Conservation (phyloP, 37 sponge, comb jelly and placozoan genomes). For the Diacarnus erythraeanus region DNA sequence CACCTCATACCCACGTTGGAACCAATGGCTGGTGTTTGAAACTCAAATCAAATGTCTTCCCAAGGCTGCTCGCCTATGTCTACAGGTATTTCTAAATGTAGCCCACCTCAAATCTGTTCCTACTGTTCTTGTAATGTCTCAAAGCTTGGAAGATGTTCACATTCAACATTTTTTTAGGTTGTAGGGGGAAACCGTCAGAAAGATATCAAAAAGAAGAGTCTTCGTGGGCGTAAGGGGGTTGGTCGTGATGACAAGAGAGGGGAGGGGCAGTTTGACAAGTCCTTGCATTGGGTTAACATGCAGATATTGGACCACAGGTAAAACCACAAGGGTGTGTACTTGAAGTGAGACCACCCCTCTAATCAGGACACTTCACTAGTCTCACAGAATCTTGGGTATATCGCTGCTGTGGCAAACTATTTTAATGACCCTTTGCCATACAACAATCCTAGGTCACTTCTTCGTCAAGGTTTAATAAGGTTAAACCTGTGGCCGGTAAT, state of each 20-base stretch:
- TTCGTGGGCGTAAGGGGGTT: neutral
- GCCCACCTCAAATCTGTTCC: neutral
- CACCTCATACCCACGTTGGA: slow-evolving; percentile 72
- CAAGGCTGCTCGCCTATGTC: slow-evolving; percentile 84
- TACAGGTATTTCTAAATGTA: slow-evolving; percentile 7
- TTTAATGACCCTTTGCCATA: neutral
- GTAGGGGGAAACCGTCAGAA: slow-evolving; percentile 36
- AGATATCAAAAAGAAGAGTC: slow-evolving; percentile 43
- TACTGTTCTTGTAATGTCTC: neutral
- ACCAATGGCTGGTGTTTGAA: slow-evolving; percentile 87
- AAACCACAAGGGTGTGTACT: neutral
- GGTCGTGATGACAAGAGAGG: slow-evolving; percentile 29
- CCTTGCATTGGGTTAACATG: slow-evolving; percentile 88
- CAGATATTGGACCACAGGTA: slow-evolving; percentile 90
- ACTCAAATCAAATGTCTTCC: slow-evolving; percentile 75
- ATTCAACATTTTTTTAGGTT: slow-evolving; percentile 14
- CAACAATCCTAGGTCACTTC: slow-evolving; percentile 49
- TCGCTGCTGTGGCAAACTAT: neutral
- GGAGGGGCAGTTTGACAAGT: slow-evolving; percentile 16
- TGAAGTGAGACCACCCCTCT: no score
- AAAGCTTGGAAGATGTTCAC: slow-evolving; percentile 1
- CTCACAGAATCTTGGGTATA: neutral
- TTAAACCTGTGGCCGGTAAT: slow-evolving; percentile 80
- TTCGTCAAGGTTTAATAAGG: slow-evolving; percentile 65
- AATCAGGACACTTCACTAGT: neutral